Base-by-base conservation (phyloP, 2,888 invertebrate species). In the Luperina testacea region DNA sequence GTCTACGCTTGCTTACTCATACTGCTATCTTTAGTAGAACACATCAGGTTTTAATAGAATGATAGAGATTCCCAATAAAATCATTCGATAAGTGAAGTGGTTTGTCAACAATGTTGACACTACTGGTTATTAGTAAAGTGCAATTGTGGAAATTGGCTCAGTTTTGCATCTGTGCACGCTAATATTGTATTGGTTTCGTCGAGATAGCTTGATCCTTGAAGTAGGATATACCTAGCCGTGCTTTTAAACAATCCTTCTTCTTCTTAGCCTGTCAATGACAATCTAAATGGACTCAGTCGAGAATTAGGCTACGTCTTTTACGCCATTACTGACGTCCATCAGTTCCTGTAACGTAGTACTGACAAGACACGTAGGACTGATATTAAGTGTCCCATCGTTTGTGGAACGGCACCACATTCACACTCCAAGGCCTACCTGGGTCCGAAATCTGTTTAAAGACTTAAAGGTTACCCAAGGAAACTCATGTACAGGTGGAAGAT, bases 1-100 rank as follows among this genome's bases (percentile, higher is more conserved):
- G 84, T 77, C 90, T 90, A 89, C 84, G 86, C 86, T 81, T 83
- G 90, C 89, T 90, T 89, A 90, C 90, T 89, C 89, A 87, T 87
- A 77, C 85, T 86, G 86, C 88, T 92, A 92, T 90, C 90, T 90
- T 83, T 83, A 83, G 85, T 84, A 65, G 81, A 83, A 87, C 88
- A 88, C 88, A 88, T 85, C 81, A 83, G 76, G 78, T 72, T 84
- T 84, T 88, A 90, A 87, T 90, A 83, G 80, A 85, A 87, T 82
- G 75, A 87, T 88, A 82, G 83, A 86, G 82, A 85, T 88, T 82
- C 72, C 75, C 79, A 79, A 89, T 86, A 78, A 84, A 84, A 83
- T 78, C 6, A 76, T 81, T 78, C 32, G 80, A 76, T 86, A 78
- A 83, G 73, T 78, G 65, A 81, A 87, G 78, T 87, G 80, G 57